A percentile compares a stretch with the other conserved stretches of the same genome.
Evolutionary conservation across 2,797 vertebrate genomes (phyloP).

Genomic region (Peromyscus eremicus): DNA sequence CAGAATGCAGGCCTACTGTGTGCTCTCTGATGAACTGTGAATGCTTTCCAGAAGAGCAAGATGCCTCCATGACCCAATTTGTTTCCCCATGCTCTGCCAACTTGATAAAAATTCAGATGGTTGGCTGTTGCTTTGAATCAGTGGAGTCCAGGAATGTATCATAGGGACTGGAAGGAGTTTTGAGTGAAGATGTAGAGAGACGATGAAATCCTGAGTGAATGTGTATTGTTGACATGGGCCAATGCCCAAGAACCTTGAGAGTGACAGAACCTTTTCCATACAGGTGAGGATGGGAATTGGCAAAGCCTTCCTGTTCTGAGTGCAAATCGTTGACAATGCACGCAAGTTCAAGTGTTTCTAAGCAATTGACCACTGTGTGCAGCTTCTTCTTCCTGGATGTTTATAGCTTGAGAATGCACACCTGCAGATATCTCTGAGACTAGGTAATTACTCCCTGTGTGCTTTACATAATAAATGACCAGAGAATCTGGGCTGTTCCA

Average conservation of each 20-base stretch:
- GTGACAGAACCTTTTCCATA: neutral
- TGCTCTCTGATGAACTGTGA: neutral
- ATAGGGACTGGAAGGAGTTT: neutral
- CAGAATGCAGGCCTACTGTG: neutral
- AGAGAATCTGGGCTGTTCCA: neutral
- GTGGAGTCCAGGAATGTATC: neutral
- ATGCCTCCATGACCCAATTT: neutral
- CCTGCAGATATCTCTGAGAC: too few species aligned
- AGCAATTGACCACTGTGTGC: neutral
- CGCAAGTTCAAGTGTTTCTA: neutral
- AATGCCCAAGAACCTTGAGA: neutral
- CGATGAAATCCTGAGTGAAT: neutral
- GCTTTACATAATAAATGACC: neutral
- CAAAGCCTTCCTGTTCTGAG: neutral
- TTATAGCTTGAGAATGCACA: too few species aligned
- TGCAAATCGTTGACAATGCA: neutral
- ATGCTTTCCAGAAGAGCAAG: neutral
- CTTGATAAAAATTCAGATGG: neutral
- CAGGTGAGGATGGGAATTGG: neutral
- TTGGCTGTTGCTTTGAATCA: neutral
- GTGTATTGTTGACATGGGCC: neutral
- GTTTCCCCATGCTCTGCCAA: neutral
- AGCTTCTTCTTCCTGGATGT: neutral
- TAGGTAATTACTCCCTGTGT: neutral
- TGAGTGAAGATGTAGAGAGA: neutral